Evolutionary conservation across 2,888 invertebrate genomes (phyloP), one percentile per base, ranked within the genome.

Genomic region (Monopis laevigella): DNA sequence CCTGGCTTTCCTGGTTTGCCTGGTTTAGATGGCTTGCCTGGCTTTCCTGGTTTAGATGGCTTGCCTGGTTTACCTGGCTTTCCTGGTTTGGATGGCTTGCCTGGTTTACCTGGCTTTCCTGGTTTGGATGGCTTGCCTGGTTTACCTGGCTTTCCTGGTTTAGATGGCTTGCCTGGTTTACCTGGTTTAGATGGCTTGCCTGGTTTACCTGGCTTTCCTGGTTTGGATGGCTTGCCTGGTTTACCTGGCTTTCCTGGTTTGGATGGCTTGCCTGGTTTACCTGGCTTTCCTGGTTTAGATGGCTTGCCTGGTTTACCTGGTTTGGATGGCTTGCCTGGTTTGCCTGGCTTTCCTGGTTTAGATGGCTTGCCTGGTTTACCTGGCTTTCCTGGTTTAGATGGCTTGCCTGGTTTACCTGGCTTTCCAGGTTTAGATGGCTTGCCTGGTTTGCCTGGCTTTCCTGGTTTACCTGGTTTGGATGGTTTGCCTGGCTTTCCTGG

Each of bases 341-440:
- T 1, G 6, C 1, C 35, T 32, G 34, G 34, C 0, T 21, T 21
- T 12, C 32, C 17, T 7, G n/a, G n/a, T n/a, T n/a, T n/a, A n/a
- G n/a, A n/a, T n/a, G n/a, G n/a, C n/a, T n/a, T n/a, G n/a, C 29
- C 21, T 40, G 40, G 30, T 1, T 10, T 12, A 3, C 18, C 40
- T 11, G 40, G 44, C 2, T 27, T 24, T 2, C 13, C 36, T 41
- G 43, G 41, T 2, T 13, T 26, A 3, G 27, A 32, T 39, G 42
- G 41, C 16, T 4, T 35, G 4, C 29, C 39, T 14, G 46, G 43
- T 4, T 21, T 34, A 1, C 18, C 39, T 36, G 46, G 46, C 1
- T 13, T 14, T n/a, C 17, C 39, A 27, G 43, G 46, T 2, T 19
- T n/a, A 2, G 28, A 27, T 34, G 45, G 47, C 7, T n/a, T 3